Evolutionary conservation across 2,888 invertebrate species (phyloP).

Genomic region (Meteorus cinctellus): DNA sequence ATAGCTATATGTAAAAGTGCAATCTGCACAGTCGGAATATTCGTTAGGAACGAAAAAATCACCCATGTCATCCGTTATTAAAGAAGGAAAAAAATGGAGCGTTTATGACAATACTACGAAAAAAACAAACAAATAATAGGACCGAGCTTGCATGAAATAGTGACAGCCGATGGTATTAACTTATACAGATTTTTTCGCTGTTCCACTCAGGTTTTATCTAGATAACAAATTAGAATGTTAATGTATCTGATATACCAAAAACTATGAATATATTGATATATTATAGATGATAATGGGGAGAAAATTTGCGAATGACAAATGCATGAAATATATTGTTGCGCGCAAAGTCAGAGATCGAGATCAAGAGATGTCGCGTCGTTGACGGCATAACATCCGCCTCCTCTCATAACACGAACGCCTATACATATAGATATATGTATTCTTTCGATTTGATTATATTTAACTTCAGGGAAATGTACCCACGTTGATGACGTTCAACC

Average conservation of each 20-base stretch:
- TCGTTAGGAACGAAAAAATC: not conserved
- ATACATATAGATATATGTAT: not conserved
- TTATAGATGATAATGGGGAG: not conserved
- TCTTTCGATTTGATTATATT: slow-evolving; percentile 20
- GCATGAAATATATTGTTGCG: slow-evolving; percentile 20
- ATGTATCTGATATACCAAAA: not conserved
- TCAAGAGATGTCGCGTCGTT: slow-evolving; percentile 31
- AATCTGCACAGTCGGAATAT: not conserved
- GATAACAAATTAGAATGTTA: too few species aligned
- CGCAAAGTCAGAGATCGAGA: slow-evolving; percentile 27
- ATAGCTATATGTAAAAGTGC: not conserved
- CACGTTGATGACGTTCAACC: slow-evolving; percentile 45
- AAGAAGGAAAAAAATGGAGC: not conserved
- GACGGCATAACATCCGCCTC: slow-evolving; percentile 38
- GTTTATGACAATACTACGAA: too few species aligned
- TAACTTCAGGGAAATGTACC: slow-evolving; percentile 31
- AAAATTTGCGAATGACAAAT: not conserved
- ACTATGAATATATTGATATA: not conserved
- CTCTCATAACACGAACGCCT: slow-evolving; percentile 9
- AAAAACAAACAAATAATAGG: too few species aligned
- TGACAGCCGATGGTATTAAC: too few species aligned
- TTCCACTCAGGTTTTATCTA: too few species aligned
- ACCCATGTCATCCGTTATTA: not conserved
- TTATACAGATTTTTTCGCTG: too few species aligned
- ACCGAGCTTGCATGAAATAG: too few species aligned